Evolutionary conservation across 2,797 vertebrate genomes (phyloP).

Genomic region (Chrosomus eos): DNA sequence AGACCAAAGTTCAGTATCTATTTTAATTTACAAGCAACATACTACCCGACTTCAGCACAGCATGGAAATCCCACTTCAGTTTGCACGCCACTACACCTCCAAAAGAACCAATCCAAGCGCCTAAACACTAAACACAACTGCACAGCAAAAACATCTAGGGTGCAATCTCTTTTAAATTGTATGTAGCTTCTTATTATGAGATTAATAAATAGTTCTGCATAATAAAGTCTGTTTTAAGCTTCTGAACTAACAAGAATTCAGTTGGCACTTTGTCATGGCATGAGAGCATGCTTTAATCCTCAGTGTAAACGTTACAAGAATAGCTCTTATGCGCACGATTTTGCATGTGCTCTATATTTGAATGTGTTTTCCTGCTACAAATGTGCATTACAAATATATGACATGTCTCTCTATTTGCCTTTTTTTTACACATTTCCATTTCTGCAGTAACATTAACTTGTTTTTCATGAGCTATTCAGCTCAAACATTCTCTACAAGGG

Average conservation of each 20-base stretch:
- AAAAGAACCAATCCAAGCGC: neutral
- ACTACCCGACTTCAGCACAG: neutral
- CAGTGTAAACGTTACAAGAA: neutral
- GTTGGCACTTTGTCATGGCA: constrained; percentile 58
- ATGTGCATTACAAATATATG: constrained; percentile 2
- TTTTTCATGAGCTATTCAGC: neutral
- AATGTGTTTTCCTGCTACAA: constrained; percentile 19
- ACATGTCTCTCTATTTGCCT: neutral
- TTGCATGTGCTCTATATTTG: constrained; percentile 29
- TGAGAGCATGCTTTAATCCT: constrained; percentile 36
- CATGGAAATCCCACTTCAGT: neutral
- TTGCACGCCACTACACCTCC: neutral
- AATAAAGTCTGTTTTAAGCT: constrained; percentile 23
- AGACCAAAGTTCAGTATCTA: neutral
- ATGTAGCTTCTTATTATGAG: neutral
- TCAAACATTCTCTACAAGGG: neutral
- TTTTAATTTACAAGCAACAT: constrained; percentile 3
- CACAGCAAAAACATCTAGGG: neutral
- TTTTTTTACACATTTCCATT: neutral
- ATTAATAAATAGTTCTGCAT: neutral
- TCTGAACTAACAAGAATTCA: constrained; percentile 46
- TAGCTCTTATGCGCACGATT: constrained; percentile 50
- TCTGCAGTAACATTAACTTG: neutral
- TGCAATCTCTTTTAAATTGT: neutral
- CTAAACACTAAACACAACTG: neutral